phyloP scores from a whole-genome alignment of 2,888 invertebrate species.

The Callosobruchus maculatus region DNA sequence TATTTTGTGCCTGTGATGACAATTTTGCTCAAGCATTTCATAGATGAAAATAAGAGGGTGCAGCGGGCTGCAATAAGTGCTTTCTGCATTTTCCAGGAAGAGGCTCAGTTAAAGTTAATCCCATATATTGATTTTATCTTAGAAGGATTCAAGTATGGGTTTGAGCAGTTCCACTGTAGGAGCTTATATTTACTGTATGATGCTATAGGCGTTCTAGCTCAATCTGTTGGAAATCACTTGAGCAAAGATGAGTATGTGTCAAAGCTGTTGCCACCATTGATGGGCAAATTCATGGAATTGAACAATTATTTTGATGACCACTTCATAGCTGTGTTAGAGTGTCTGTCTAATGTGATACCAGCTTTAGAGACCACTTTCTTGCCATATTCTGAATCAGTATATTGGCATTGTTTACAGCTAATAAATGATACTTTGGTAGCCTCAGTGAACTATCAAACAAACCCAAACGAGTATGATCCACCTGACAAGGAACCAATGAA shows the following conservation, averaged over 20 bases:
- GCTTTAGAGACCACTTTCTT: conserved; percentile 69
- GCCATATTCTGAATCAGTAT: conserved; percentile 71
- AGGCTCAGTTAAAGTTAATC: conserved; percentile 68
- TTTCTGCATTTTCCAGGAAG: conserved; percentile 75
- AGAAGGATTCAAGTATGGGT: conserved; percentile 66
- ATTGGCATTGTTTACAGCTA: conserved; percentile 62
- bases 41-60: conserved; percentile 72
- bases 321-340: conserved; percentile 70
- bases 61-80: conserved; percentile 77
- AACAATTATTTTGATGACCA: conserved; percentile 69
- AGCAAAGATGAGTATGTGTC: conserved; percentile 66
- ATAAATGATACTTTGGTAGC: conserved; percentile 68
- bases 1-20: conserved; percentile 70
- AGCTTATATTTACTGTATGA: conserved; percentile 73
- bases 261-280: conserved; percentile 68
- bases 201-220: conserved; percentile 72
- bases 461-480: conserved; percentile 64
- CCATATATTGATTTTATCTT: conserved; percentile 69
- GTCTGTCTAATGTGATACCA: conserved; percentile 71
- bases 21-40: conserved; percentile 63
- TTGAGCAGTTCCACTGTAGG: conserved; percentile 64
- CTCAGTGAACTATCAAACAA: conserved; percentile 57
- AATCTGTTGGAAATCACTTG: conserved; percentile 67
- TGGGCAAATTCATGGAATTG: conserved; percentile 67
- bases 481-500: conserved; percentile 72